Conservation (phyloP, 2,888 invertebrate species). For the Cryptus armator region DNA sequence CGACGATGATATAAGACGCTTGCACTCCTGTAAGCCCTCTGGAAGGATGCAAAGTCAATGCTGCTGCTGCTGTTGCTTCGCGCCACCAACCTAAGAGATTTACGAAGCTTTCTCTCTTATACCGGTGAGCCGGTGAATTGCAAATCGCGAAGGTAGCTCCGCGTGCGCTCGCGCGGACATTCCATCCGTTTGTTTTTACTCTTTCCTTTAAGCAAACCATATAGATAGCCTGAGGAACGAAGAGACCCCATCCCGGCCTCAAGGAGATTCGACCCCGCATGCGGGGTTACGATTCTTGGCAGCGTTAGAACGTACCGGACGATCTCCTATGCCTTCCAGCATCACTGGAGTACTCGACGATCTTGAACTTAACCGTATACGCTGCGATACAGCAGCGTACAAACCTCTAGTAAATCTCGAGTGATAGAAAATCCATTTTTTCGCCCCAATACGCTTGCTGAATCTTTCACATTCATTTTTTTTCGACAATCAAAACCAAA, state of each 20-base stretch:
- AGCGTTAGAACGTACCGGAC: slow-evolving; percentile 47
- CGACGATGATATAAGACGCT: slow-evolving; percentile 75
- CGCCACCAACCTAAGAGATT: slow-evolving; percentile 72
- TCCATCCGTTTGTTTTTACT: slow-evolving; percentile 64
- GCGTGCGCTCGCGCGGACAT: slow-evolving; percentile 62
- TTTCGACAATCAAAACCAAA: background rate
- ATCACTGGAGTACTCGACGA: slow-evolving; percentile 15
- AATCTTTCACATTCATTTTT: background rate
- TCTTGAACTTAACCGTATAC: slow-evolving; percentile 13
- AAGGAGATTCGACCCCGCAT: slow-evolving; percentile 61
- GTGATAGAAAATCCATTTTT: slow-evolving; percentile 10
- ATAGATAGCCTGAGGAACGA: slow-evolving; percentile 37
- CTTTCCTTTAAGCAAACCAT: slow-evolving; percentile 52
- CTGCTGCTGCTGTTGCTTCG: slow-evolving; percentile 58
- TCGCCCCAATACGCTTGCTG: background rate
- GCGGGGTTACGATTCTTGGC: slow-evolving; percentile 66
- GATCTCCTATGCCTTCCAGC: slow-evolving; percentile 13
- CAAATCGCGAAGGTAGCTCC: slow-evolving; percentile 69
- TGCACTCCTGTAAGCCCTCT: slow-evolving; percentile 67
- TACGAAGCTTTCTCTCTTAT: slow-evolving; percentile 79
- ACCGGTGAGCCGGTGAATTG: slow-evolving; percentile 69
- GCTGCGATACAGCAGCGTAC: background rate
- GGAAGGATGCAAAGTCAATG: slow-evolving; percentile 71
- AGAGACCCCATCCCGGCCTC: slow-evolving; percentile 32
- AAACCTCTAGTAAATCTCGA: slow-evolving; percentile 15